Conservation (phyloP, 1,140 invertebrate genomes). For the Lerema accius region DNA sequence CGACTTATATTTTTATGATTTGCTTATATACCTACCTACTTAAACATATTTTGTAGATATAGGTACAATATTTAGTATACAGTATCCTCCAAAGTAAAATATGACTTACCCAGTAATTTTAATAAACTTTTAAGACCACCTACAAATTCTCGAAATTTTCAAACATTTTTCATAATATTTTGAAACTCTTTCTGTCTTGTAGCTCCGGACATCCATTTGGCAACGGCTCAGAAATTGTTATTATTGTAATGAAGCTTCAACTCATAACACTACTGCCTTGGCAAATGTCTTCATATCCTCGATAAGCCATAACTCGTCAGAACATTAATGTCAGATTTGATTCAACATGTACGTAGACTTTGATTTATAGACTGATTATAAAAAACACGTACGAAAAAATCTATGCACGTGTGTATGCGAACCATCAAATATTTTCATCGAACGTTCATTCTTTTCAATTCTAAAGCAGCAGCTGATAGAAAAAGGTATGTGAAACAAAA, state of each 20-base stretch:
- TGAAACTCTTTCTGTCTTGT: too few species aligned
- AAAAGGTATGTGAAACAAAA: constrained; percentile 60
- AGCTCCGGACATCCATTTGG: constrained; percentile 65
- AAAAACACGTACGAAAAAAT: constrained; percentile 25
- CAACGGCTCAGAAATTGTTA: constrained; percentile 71
- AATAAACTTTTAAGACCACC: not conserved
- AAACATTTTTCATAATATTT: constrained; percentile 48
- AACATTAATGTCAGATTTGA: constrained; percentile 65
- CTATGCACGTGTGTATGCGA: constrained; percentile 12
- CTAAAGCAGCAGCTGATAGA: constrained; percentile 35
- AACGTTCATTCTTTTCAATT: constrained; percentile 15
- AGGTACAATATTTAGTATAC: too few species aligned
- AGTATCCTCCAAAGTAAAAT: too few species aligned
- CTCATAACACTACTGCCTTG: constrained; percentile 75
- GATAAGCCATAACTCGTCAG: constrained; percentile 63
- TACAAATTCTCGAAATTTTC: constrained; percentile 1
- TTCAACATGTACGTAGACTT: constrained; percentile 51
- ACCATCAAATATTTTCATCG: constrained; percentile 29
- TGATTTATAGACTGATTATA: constrained; percentile 46
- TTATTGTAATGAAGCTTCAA: constrained; percentile 69
- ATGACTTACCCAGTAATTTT: not conserved
- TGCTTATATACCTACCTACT: too few species aligned
- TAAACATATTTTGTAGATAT: too few species aligned
- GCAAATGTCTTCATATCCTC: constrained; percentile 66
- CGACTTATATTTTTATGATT: too few species aligned